Evolutionary conservation across 2,797 vertebrate genomes (phyloP).

Genomic region (Dendrocincla fuliginosa): DNA sequence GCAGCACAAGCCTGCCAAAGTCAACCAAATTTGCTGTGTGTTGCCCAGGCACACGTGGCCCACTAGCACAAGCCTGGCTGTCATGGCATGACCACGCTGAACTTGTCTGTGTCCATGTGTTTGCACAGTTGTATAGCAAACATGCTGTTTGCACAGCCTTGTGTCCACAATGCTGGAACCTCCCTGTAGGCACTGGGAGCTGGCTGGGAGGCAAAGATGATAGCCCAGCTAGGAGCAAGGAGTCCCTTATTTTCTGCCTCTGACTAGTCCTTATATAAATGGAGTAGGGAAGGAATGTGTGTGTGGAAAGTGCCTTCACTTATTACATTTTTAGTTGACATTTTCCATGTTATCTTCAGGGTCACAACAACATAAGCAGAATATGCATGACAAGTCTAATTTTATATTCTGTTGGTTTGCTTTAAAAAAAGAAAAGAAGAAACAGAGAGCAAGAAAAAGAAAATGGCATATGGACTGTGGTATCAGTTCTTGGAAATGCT

Average conservation of each 20-base stretch:
- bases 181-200: background rate
- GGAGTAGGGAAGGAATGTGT: background rate
- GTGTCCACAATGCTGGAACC: background rate
- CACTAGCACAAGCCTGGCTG: background rate
- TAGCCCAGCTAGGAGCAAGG: background rate
- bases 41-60: background rate
- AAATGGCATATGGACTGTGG: background rate
- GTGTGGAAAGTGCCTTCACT: background rate
- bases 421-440: background rate
- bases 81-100: background rate
- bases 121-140: background rate
- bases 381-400: background rate
- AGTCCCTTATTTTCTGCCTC: background rate
- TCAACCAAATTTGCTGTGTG: background rate
- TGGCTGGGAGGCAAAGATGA: background rate
- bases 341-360: background rate
- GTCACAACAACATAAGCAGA: background rate
- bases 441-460: background rate
- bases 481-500: slow-evolving; percentile 7
- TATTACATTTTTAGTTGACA: background rate
- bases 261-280: background rate
- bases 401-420: background rate
- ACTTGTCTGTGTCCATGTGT: background rate
- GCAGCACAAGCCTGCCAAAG: background rate
- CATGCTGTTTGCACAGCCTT: background rate